Evolutionary conservation across 2,888 invertebrate species (phyloP), one percentile per base, ranked within the genome.

Genomic region (Hirtodrosophila duncani): DNA sequence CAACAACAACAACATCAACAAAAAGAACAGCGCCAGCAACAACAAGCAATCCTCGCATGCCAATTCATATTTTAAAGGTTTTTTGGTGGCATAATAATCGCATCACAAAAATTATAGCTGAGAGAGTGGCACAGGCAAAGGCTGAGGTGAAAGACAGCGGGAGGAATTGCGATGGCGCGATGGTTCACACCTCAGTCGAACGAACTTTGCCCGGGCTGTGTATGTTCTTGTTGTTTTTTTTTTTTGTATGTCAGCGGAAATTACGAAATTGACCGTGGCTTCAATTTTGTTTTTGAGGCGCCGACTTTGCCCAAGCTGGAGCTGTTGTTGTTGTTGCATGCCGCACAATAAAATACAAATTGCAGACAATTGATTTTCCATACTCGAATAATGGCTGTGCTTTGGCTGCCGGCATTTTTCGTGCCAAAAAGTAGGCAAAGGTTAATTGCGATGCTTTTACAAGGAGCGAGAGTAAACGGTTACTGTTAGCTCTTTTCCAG

Each of bases 181-280:
- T n/a, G n/a, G n/a, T n/a, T n/a, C n/a, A 45, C 36, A 49, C 39
- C 49, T 37, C 53, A 38, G n/a, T n/a, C n/a, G n/a, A n/a, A n/a
- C n/a, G n/a, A n/a, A n/a, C n/a, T n/a, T n/a, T n/a, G n/a, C n/a
- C n/a, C 10, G 6, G 24, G 3, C 13, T 14, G 20, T 14, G 14
- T 53, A 18, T 31, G 21, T 11, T 37, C 11, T 20, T 16, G 13
- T 9, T 20, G 26, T 20, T 14, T 21, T 11, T 14, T 9, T 34
- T 39, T 67, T 62, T 63, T 58, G 61, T 61, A 57, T 70, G 64
- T 64, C 65, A 66, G 61, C 72, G 81, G 80, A 75, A 70, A 75
- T 70, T 62, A 39, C 63, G 62, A 75, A 77, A 77, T 77, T 79
- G 77, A 65, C 82, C 77, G 71, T 81, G 77, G 77, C 82, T 79